A percentile compares a stretch with the other conserved stretches of the same genome.
phyloP scores from a whole-genome alignment of 1,140 invertebrate species.

The Camponotus floridanus region DNA sequence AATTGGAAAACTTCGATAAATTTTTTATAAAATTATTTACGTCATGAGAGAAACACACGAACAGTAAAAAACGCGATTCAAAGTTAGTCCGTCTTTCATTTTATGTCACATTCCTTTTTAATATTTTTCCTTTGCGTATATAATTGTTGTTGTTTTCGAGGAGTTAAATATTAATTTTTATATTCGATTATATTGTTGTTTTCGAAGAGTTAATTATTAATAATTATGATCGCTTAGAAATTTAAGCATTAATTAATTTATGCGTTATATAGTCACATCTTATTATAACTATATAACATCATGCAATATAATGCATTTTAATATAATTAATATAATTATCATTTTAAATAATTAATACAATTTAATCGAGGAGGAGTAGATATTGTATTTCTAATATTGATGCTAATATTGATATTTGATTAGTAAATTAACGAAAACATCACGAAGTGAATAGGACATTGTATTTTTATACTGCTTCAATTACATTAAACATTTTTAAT shows the following conservation, averaged over 20 bases:
- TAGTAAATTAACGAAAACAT: neutral
- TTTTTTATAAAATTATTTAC: conserved; percentile 18
- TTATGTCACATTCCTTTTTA: neutral
- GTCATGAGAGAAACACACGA: too few species aligned
- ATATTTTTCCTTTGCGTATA: neutral
- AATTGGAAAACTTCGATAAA: conserved; percentile 3
- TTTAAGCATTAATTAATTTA: neutral
- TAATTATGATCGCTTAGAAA: neutral
- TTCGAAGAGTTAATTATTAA: neutral
- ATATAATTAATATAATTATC: neutral
- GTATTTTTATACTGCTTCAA: conserved; percentile 15
- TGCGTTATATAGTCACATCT: neutral
- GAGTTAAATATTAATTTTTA: neutral
- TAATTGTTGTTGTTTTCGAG: neutral
- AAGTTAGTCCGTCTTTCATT: neutral
- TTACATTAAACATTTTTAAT: neutral
- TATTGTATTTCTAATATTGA: neutral
- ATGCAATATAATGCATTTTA: neutral
- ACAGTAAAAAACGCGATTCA: neutral
- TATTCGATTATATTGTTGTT: too few species aligned
- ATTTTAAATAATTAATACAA: neutral
- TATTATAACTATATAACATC: neutral
- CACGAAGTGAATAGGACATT: neutral
- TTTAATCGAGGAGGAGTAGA: neutral
- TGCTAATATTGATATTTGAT: neutral